Evolutionary conservation across 2,113 vertebrate species (phyloP).

Genomic region (Spermophilus dauricus): DNA sequence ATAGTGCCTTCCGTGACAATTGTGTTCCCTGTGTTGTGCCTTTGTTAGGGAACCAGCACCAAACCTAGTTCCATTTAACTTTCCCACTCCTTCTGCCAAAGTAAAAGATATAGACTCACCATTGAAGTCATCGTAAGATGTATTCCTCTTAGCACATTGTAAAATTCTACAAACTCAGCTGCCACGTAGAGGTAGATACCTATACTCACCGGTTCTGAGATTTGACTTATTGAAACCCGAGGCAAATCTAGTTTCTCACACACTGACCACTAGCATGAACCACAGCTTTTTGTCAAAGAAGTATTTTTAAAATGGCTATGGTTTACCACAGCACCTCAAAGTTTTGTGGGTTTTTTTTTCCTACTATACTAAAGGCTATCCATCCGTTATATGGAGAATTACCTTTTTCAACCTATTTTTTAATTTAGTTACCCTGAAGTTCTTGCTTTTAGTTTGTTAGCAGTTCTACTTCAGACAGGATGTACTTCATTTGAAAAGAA

Average conservation of each 20-base stretch:
- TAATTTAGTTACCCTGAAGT: slow-evolving; percentile 58
- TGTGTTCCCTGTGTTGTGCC: background rate
- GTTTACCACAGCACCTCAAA: slow-evolving; percentile 59
- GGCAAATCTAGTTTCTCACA: slow-evolving; percentile 22
- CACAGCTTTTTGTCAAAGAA: slow-evolving; percentile 67
- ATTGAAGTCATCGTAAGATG: background rate
- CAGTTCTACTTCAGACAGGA: slow-evolving; percentile 67
- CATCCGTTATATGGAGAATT: slow-evolving; percentile 18
- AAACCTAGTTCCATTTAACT: background rate
- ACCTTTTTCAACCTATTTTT: slow-evolving; percentile 30
- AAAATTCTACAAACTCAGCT: background rate
- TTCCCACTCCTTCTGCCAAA: background rate
- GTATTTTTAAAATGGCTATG: slow-evolving; percentile 33
- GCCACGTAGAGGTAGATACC: background rate
- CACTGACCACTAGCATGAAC: slow-evolving; percentile 40
- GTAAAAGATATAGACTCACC: background rate
- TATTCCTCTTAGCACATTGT: background rate
- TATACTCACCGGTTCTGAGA: background rate
- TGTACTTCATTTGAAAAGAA: slow-evolving; percentile 54
- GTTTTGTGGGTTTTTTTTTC: slow-evolving; percentile 65
- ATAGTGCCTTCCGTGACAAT: background rate
- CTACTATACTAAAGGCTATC: slow-evolving; percentile 4
- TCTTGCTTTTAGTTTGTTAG: slow-evolving; percentile 57
- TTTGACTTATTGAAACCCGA: background rate
- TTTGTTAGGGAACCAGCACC: background rate